phyloP scores from a whole-genome alignment of 2,888 invertebrate genomes.

The Sialis fuliginosa region DNA sequence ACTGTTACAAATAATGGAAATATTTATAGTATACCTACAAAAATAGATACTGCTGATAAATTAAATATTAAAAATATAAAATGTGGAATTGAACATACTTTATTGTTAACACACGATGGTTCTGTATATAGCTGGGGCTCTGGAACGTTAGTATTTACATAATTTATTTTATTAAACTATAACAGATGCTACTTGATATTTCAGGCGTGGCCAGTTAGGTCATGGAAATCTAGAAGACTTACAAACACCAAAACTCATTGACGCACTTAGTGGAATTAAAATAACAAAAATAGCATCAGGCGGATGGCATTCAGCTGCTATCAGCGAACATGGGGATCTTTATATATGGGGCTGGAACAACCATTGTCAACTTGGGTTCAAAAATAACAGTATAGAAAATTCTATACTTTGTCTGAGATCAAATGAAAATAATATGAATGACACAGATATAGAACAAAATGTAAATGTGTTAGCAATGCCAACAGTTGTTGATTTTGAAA shows the following conservation, averaged over 20 bases:
- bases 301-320: conserved; percentile 73
- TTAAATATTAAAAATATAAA: conserved; percentile 38
- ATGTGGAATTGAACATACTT: conserved; percentile 67
- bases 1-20: conserved; percentile 29
- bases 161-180: conserved; percentile 5
- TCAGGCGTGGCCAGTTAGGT: conserved; percentile 75
- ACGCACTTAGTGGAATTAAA: conserved; percentile 58
- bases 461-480: conserved; percentile 25
- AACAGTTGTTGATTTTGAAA: conserved; percentile 29
- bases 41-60: conserved; percentile 34
- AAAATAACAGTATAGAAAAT: conserved; percentile 21
- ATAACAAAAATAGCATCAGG: conserved; percentile 56
- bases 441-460: conserved; percentile 11
- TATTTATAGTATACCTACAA: conserved; percentile 42
- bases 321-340: conserved; percentile 63
- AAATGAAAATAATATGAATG: conserved; percentile 8
- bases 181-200: conserved; percentile 14
- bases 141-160: conserved; percentile 45
- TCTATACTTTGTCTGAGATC: conserved; percentile 6
- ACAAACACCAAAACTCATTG: conserved; percentile 44
- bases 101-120: conserved; percentile 51
- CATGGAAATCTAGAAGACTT: conserved; percentile 49
- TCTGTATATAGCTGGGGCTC: conserved; percentile 67
- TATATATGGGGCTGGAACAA: conserved; percentile 90
- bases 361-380: conserved; percentile 65